Evolutionary conservation across 2,888 invertebrate species (phyloP), one percentile per base, ranked within the genome.

Genomic region (Anarsia innoxiella): DNA sequence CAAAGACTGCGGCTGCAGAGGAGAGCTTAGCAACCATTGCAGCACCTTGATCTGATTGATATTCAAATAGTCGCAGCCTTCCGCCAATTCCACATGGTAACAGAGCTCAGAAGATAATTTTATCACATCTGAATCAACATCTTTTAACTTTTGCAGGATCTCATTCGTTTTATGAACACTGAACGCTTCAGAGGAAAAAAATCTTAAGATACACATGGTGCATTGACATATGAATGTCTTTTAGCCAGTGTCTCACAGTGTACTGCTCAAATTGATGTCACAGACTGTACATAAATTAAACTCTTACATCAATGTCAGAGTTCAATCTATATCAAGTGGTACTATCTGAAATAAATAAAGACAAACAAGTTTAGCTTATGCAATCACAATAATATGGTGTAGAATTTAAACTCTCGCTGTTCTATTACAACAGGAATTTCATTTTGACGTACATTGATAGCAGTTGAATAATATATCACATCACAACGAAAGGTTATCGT

Each of bases 11-110:
- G 88, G 87, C 41, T 89, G 77, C 31, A 93, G 88, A 0, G 91
- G 91, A 25, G 92, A 90, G 50, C 89, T 88, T 1, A 97, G 77
- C 4, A 96, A 86, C 96, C 96, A 96, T 59, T 89, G 86, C 36
- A 95, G 61, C 40, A 90, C 86, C 42, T 88, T 77, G 23, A 88
- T 82, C 51, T 93, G 91, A 40, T 88, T 83, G 15, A 84, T 69
- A 26, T 80, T 86, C 26, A 93, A 72, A 46, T 71, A 67, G 40
- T 83, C 70, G 49, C 76, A 72, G 23, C 75, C 74, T 40, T 84
- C 78, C 12, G 57, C 66, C 13, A 88, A 71, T 67, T 93, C 92
- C 40, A 95, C 87, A 68, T 95, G 92, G 73, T 91, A 95, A 76
- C 95, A 95, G 45, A 90, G 80, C 77, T 96, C 96, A 3, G 91